A percentile compares a stretch with the other conserved stretches of the same genome.
These are phyloP conservation scores for Puntigrus tetrazona DNA, from an alignment of 2,113 vertebrate species.

Conservation along the genomic window DNA sequence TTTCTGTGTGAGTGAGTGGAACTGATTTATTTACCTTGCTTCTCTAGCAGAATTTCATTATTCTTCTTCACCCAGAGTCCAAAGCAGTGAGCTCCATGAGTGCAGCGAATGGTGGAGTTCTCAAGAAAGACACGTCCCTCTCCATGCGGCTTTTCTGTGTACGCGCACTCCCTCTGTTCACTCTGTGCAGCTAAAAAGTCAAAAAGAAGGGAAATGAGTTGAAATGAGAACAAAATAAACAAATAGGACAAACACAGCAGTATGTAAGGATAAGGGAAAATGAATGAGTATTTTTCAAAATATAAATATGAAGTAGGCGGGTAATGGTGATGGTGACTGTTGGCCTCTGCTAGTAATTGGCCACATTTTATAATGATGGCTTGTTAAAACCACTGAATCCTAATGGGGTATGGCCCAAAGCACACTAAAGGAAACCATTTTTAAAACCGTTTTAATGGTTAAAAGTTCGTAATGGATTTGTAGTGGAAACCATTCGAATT, in stretches of 20 bases:
- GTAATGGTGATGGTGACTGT: no score
- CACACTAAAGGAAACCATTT: no score
- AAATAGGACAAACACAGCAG: not conserved
- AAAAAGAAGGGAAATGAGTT: not conserved
- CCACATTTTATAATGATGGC: no score
- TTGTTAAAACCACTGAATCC: no score
- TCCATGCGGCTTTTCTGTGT: conserved; percentile 51
- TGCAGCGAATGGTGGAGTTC: conserved; percentile 69
- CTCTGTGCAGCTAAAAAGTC: conserved; percentile 61
- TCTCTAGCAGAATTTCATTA: conserved; percentile 62
- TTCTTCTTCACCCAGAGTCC: conserved; percentile 69
- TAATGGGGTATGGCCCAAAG: no score
- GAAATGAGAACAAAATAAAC: not conserved
- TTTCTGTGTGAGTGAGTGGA: not conserved
- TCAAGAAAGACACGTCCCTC: conserved; percentile 55
- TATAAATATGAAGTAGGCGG: no score
- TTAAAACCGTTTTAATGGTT: no score
- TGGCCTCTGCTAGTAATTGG: no score
- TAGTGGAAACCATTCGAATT: no score
- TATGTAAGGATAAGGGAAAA: not conserved
- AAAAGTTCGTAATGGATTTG: no score
- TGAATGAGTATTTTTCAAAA: no score
- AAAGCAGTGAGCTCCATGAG: conserved; percentile 64
- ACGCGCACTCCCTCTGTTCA: conserved; percentile 66
- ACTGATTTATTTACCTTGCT: conserved; percentile 63